Evolutionary conservation across 2,113 vertebrate genomes (phyloP).

Genomic region (Willisornis vidua): DNA sequence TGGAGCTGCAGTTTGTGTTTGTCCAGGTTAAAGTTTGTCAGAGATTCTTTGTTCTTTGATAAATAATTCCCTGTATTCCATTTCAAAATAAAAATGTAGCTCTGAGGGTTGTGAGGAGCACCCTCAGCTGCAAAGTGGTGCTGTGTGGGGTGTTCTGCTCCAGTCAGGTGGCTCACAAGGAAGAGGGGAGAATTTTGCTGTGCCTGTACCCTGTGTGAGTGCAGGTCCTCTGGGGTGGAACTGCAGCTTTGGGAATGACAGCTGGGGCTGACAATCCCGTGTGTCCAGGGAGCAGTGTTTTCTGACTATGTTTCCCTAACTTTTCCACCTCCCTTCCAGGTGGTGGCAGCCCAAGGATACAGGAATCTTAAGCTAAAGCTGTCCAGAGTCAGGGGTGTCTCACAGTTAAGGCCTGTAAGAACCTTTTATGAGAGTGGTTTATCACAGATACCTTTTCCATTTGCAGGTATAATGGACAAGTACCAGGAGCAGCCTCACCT

Average conservation of each 20-base stretch:
- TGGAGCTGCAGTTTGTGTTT: background rate
- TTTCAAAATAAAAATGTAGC: background rate
- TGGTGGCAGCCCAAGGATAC: background rate
- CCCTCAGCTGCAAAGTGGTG: background rate
- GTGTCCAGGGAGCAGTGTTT: background rate
- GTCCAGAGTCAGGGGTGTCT: background rate
- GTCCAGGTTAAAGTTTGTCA: background rate
- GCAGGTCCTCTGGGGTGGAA: background rate
- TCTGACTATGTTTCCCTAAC: background rate
- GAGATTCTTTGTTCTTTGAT: background rate
- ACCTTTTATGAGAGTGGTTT: background rate
- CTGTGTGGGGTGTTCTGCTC: background rate
- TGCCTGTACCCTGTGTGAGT: background rate
- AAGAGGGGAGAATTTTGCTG: background rate
- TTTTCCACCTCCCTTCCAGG: background rate
- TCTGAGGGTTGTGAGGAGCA: background rate
- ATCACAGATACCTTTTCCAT: background rate
- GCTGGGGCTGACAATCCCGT: background rate
- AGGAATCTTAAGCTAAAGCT: background rate
- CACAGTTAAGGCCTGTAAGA: background rate
- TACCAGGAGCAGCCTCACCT: slow-evolving; percentile 97
- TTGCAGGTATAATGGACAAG: slow-evolving; percentile 90
- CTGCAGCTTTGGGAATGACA: background rate
- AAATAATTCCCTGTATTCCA: background rate
- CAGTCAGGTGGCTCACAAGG: background rate